phyloP scores from a whole-genome alignment of 1,140 invertebrate species.

The Wiebesia pumilae region DNA sequence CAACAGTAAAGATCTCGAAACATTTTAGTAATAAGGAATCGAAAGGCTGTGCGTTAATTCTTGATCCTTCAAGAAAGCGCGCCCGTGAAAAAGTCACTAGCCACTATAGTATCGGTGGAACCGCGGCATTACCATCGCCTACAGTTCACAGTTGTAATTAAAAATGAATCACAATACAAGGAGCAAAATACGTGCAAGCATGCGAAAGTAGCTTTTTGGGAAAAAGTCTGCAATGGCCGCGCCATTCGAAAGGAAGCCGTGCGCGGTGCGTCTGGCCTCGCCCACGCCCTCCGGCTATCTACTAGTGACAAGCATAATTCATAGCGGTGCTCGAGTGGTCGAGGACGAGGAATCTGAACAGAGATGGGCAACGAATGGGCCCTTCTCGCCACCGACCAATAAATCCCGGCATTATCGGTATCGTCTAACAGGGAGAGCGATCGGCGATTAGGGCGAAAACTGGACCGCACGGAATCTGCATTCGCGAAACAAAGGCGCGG shows the following conservation, averaged over 20 bases:
- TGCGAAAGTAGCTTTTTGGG: not conserved
- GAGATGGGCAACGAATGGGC: not conserved
- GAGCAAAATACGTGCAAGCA: not conserved
- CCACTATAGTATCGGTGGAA: too few relatives aligned
- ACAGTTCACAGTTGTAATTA: not conserved
- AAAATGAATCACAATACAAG: not conserved
- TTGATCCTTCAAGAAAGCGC: too few relatives aligned
- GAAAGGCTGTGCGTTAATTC: too few relatives aligned
- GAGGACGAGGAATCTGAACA: constrained; percentile 62
- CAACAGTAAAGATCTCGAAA: too few relatives aligned
- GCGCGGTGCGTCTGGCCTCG: constrained; percentile 40
- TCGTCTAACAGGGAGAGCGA: constrained; percentile 56
- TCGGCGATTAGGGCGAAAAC: constrained; percentile 53
- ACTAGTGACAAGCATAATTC: constrained; percentile 57
- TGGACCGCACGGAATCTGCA: constrained; percentile 47
- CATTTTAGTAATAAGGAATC: too few relatives aligned
- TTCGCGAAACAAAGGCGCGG: constrained; percentile 58
- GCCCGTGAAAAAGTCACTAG: too few relatives aligned
- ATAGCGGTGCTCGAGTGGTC: constrained; percentile 45
- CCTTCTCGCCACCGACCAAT: constrained; percentile 57
- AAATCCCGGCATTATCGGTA: constrained; percentile 66
- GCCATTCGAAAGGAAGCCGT: constrained; percentile 19
- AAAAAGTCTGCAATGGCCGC: not conserved
- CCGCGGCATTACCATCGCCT: too few relatives aligned
- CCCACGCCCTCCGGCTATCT: constrained; percentile 58